These are phyloP conservation scores for Rhingia campestris DNA, from an alignment of 2,888 invertebrate species.

Conservation along the genomic window DNA sequence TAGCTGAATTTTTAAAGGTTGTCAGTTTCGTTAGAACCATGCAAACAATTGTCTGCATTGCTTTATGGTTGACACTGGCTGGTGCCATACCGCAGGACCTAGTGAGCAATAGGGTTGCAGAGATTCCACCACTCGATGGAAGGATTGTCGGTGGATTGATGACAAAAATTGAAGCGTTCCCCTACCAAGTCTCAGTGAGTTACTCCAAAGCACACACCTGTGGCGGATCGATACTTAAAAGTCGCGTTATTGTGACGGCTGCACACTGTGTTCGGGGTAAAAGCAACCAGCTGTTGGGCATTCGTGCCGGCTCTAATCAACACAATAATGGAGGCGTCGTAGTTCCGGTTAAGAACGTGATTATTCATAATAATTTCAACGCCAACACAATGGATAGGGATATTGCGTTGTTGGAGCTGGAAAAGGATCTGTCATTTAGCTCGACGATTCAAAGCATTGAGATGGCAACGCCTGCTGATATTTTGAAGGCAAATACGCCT, in stretches of 20 bases:
- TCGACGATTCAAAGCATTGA: conserved; percentile 5
- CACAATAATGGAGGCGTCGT: conserved; percentile 29
- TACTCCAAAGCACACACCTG: conserved; percentile 12
- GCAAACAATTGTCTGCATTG: conserved; percentile 13
- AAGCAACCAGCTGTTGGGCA: not conserved
- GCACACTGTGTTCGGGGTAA: conserved; percentile 39
- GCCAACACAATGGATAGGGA: conserved; percentile 20
- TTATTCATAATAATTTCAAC: conserved; percentile 35
- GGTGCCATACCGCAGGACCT: not conserved
- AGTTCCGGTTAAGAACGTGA: conserved; percentile 18
- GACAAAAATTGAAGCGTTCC: conserved; percentile 42
- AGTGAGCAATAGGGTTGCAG: not conserved
- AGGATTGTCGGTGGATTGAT: conserved; percentile 38
- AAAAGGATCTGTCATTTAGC: conserved; percentile 1
- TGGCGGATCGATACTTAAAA: conserved; percentile 40
- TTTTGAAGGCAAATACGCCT: not conserved
- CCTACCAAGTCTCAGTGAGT: conserved; percentile 43
- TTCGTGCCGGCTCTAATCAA: conserved; percentile 46
- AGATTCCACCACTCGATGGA: conserved; percentile 37
- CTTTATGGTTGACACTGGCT: not conserved
- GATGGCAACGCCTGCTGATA: conserved; percentile 18
- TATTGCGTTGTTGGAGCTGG: conserved; percentile 36
- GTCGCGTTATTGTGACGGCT: conserved; percentile 37
- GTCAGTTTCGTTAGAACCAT: conserved; percentile 2
- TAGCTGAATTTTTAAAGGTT: not conserved